Percentiles rank a stretch among this genome's conserved stretches.
These are phyloP conservation scores for Sinosuthora webbiana DNA, from an alignment of 2,113 vertebrate species.

Conservation along the genomic window DNA sequence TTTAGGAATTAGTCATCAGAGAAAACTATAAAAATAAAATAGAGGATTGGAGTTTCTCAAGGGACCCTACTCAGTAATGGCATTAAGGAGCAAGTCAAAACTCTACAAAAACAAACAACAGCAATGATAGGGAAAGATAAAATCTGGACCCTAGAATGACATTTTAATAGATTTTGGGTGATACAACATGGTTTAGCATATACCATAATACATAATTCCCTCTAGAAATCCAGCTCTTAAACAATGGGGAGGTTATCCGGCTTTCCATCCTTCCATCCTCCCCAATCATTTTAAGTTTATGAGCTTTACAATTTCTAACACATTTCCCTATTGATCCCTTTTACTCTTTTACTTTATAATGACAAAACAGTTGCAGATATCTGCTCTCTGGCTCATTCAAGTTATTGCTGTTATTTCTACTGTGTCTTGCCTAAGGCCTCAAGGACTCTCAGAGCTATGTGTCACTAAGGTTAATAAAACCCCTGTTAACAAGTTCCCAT, in stretches of 20 bases:
- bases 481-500: not conserved
- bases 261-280: not conserved
- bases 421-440: not conserved
- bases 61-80: not conserved
- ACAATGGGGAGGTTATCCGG: not conserved
- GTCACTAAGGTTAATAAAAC: not conserved
- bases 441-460: not conserved
- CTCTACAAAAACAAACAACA: not conserved
- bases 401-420: not conserved
- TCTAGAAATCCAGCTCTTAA: not conserved
- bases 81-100: not conserved
- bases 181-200: not conserved
- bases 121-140: not conserved
- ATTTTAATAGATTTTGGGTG: not conserved
- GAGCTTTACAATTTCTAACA: not conserved
- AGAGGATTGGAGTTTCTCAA: not conserved
- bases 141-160: not conserved
- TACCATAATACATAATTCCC: not conserved
- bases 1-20: constrained; percentile 24
- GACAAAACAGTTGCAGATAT: not conserved
- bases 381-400: not conserved
- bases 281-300: not conserved
- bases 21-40: constrained; percentile 13
- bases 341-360: not conserved
- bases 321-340: not conserved